Conservation (phyloP, 2,113 vertebrate species). For the Cromileptes altivelis region DNA sequence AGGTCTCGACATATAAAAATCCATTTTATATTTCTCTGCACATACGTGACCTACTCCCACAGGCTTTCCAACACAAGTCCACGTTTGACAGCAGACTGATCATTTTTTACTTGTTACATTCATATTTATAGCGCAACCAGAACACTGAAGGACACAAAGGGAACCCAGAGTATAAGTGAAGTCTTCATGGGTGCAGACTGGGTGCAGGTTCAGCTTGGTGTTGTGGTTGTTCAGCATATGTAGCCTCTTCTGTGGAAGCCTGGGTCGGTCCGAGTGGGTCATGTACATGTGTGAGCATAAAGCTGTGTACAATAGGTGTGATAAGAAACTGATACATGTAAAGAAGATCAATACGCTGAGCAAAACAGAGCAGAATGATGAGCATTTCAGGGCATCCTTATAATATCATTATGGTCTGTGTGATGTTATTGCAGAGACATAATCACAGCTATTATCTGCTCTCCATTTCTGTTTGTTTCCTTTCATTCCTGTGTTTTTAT, state of each 20-base stretch:
- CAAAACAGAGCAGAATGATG: conserved; percentile 82
- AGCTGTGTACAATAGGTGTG: conserved; percentile 82
- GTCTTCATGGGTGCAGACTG: not conserved
- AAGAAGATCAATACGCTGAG: conserved; percentile 73
- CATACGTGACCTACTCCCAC: conserved; percentile 72
- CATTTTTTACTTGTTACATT: conserved; percentile 36
- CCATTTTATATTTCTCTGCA: conserved; percentile 77
- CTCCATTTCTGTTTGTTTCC: conserved; percentile 33
- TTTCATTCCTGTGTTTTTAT: conserved; percentile 47
- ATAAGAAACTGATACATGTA: conserved; percentile 73
- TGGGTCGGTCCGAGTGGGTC: conserved; percentile 70
- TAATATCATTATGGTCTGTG: conserved; percentile 45
- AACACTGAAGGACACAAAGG: conserved; percentile 13
- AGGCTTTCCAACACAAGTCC: conserved; percentile 50
- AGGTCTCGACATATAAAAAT: conserved; percentile 74
- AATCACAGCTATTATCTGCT: conserved; percentile 46
- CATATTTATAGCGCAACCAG: conserved; percentile 60
- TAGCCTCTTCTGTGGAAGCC: conserved; percentile 70
- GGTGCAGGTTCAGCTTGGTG: conserved; percentile 3
- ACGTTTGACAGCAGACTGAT: conserved; percentile 25
- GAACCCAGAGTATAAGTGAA: not conserved
- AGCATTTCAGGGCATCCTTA: conserved; percentile 76
- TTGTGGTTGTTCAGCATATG: conserved; percentile 64
- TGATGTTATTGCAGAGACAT: conserved; percentile 46
- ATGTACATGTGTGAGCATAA: conserved; percentile 74